Conservation (phyloP, 2,113 vertebrate species). For the Pelecanus crispus region DNA sequence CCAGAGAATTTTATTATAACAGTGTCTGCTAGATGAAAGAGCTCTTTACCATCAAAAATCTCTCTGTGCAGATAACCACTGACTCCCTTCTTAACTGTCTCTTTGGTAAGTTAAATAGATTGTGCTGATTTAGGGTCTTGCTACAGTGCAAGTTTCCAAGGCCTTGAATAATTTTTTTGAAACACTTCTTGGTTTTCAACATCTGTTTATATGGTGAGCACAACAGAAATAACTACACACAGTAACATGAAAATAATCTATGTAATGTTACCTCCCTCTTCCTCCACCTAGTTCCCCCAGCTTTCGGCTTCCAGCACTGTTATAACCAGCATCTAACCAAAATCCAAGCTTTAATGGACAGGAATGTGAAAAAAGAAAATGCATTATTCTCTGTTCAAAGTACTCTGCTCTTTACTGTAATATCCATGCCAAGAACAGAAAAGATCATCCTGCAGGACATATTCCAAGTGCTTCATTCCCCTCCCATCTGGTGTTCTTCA, state of each 20-base stretch:
- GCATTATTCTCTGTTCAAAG: not conserved
- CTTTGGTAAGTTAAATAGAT: not conserved
- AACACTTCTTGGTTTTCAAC: not conserved
- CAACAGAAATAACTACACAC: not conserved
- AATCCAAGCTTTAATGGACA: not conserved
- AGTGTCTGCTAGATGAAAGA: not conserved
- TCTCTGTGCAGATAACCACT: not conserved
- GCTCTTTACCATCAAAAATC: not conserved
- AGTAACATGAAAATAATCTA: not conserved
- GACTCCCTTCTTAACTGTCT: not conserved
- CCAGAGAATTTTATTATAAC: not conserved
- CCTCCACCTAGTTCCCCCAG: not conserved
- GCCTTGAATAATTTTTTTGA: not conserved
- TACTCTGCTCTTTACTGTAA: not conserved
- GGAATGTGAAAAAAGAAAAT: not conserved
- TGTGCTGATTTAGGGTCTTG: not conserved
- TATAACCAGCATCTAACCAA: not conserved
- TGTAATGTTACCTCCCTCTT: not conserved
- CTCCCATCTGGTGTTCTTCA: not conserved
- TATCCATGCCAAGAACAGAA: not conserved
- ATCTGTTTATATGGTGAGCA: not conserved
- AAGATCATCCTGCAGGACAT: not conserved
- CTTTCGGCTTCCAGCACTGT: not conserved
- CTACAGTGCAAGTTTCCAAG: not conserved
- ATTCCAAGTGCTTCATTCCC: not conserved